A percentile compares a stretch with the other conserved stretches of the same genome.
These are phyloP conservation scores for Parnassius smintheus DNA, from an alignment of 2,888 invertebrate genomes.

Conservation along the genomic window DNA sequence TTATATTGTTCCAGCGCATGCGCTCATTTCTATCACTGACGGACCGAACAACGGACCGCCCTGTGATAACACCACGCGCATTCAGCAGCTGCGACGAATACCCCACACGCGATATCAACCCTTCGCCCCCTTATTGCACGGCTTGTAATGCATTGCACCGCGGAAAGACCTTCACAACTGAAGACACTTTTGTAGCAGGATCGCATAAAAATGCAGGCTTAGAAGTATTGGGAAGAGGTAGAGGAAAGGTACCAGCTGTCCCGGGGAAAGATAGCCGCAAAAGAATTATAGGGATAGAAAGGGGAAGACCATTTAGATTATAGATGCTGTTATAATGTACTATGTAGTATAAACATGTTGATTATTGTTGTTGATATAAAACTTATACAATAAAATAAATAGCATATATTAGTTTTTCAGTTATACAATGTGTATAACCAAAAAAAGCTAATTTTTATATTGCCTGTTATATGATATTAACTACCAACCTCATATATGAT, in stretches of 20 bases:
- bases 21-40: constrained; percentile 21
- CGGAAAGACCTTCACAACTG: constrained; percentile 1
- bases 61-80: constrained; percentile 7
- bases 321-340: background rate
- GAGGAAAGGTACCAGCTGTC: constrained; percentile 11
- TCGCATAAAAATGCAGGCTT: constrained; percentile 28
- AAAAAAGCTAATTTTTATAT: too few species aligned
- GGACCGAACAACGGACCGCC: background rate
- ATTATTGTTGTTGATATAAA: background rate
- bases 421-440: too few species aligned
- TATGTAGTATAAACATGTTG: too few species aligned
- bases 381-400: background rate
- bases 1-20: constrained; percentile 23
- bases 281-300: constrained; percentile 8
- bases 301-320: constrained; percentile 19
- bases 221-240: constrained; percentile 7
- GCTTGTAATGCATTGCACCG: constrained; percentile 1
- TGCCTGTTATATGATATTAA: too few species aligned
- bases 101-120: constrained; percentile 36
- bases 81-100: constrained; percentile 31
- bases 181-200: constrained; percentile 36
- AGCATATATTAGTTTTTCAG: too few species aligned
- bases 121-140: background rate
- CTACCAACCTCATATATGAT: too few species aligned
- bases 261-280: background rate